Percentiles rank a stretch among this genome's conserved stretches.
phyloP scores from a whole-genome alignment of 1,140 invertebrate species.

The Pararge aegeria region DNA sequence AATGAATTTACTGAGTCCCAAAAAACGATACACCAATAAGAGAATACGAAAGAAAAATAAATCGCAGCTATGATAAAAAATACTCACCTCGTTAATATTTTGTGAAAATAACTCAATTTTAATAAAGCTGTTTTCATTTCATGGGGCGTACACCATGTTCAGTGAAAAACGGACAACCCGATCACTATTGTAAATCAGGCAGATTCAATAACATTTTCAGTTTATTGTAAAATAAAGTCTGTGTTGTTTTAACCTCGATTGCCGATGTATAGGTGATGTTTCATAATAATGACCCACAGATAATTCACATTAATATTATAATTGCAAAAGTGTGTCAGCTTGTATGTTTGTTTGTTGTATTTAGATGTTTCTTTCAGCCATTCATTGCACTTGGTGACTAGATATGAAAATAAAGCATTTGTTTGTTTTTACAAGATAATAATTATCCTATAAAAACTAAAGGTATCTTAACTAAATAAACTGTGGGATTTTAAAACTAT shows the following conservation, averaged over 20 bases:
- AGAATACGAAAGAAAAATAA: constrained; percentile 19
- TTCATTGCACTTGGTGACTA: too few relatives aligned
- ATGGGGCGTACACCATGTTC: not conserved
- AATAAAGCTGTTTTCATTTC: constrained; percentile 21
- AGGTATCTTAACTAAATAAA: too few relatives aligned
- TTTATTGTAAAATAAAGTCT: not conserved
- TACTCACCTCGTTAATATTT: constrained; percentile 18
- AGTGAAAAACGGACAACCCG: not conserved
- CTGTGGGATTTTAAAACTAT: too few relatives aligned
- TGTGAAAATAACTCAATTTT: constrained; percentile 25
- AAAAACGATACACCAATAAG: constrained; percentile 1
- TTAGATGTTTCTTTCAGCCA: too few relatives aligned
- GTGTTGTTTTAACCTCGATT: not conserved
- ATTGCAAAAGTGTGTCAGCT: too few relatives aligned
- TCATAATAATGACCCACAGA: too few relatives aligned
- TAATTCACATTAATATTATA: too few relatives aligned
- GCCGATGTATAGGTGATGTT: too few relatives aligned
- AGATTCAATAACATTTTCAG: not conserved
- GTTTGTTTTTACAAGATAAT: too few relatives aligned
- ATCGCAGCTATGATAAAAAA: constrained; percentile 13
- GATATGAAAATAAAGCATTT: too few relatives aligned
- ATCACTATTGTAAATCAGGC: constrained; percentile 1
- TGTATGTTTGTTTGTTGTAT: too few relatives aligned
- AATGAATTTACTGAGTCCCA: constrained; percentile 13
- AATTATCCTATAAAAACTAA: too few relatives aligned